A percentile compares a stretch with the other conserved stretches of the same genome.
Evolutionary conservation across 2,888 invertebrate genomes (phyloP).

Genomic region (Hylaea fasciaria): DNA sequence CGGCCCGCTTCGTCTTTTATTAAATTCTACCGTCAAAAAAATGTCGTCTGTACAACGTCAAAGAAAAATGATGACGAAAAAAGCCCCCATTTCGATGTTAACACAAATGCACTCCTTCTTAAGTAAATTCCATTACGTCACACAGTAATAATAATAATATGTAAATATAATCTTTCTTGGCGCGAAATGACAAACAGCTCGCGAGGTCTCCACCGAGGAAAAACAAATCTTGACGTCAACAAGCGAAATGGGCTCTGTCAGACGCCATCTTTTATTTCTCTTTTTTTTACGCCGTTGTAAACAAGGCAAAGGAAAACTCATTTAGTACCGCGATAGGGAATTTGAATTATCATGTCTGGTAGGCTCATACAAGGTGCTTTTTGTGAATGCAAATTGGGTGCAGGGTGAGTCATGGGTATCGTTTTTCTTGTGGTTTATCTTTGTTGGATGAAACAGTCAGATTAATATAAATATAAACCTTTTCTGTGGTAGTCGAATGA

Average conservation of each 20-base stretch:
- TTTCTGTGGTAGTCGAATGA: no score
- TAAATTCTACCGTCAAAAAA: constrained; percentile 8
- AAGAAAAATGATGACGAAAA: constrained; percentile 14
- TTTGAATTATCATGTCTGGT: constrained; percentile 63
- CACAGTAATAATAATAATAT: constrained; percentile 51
- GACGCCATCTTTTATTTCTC: constrained; percentile 56
- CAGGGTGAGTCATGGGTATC: constrained; percentile 34
- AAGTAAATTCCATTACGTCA: constrained; percentile 39
- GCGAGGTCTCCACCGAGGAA: constrained; percentile 44
- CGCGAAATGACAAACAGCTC: constrained; percentile 64
- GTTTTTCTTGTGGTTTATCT: constrained; percentile 35
- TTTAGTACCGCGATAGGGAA: constrained; percentile 61
- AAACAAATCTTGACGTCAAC: constrained; percentile 74
- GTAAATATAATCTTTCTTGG: constrained; percentile 55
- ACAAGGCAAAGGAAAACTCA: constrained; percentile 60
- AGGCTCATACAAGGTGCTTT: constrained; percentile 49
- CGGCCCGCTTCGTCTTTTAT: not conserved
- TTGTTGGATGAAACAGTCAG: constrained; percentile 20
- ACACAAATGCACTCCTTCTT: constrained; percentile 27
- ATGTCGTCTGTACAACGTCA: constrained; percentile 4
- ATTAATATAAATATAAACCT: not conserved
- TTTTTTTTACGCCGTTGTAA: constrained; percentile 57
- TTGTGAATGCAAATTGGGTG: constrained; percentile 37
- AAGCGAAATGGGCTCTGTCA: constrained; percentile 61
- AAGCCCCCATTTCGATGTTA: constrained; percentile 20